Percentiles rank a stretch among this genome's conserved stretches.
Evolutionary conservation across 2,888 invertebrate genomes (phyloP).

Genomic region (Lapara coniferarum): DNA sequence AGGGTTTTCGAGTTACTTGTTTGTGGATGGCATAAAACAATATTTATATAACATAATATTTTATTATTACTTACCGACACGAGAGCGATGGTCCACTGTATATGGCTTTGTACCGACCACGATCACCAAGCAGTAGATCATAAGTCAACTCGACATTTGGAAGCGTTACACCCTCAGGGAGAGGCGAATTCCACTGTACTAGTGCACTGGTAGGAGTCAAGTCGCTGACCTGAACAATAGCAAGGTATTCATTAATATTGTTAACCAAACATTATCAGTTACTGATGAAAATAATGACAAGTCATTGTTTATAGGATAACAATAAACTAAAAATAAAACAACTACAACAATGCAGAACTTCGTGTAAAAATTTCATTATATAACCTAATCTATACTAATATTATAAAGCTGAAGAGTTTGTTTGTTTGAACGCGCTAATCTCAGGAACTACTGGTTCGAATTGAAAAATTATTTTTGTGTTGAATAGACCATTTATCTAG

Average conservation of each 20-base stretch:
- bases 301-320: too few species aligned
- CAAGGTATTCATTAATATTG: neutral
- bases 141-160: conserved; percentile 87
- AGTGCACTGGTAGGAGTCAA: conserved; percentile 93
- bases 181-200: conserved; percentile 89
- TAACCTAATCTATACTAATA: too few species aligned
- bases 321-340: too few species aligned
- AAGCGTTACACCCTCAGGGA: conserved; percentile 76
- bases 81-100: conserved; percentile 90
- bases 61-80: conserved; percentile 81
- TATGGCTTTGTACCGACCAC: conserved; percentile 93
- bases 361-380: too few species aligned
- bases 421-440: too few species aligned
- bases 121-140: conserved; percentile 92
- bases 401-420: too few species aligned
- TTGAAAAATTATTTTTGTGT: too few species aligned
- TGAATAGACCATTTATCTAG: too few species aligned
- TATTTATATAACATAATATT: neutral
- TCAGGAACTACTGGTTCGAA: too few species aligned
- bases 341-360: too few species aligned
- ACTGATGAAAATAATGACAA: too few species aligned
- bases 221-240: conserved; percentile 87
- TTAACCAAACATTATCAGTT: neutral
- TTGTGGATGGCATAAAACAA: neutral
- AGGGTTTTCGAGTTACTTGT: neutral